Conservation (phyloP, 2,797 vertebrate species). For the Chaunax sp. region DNA sequence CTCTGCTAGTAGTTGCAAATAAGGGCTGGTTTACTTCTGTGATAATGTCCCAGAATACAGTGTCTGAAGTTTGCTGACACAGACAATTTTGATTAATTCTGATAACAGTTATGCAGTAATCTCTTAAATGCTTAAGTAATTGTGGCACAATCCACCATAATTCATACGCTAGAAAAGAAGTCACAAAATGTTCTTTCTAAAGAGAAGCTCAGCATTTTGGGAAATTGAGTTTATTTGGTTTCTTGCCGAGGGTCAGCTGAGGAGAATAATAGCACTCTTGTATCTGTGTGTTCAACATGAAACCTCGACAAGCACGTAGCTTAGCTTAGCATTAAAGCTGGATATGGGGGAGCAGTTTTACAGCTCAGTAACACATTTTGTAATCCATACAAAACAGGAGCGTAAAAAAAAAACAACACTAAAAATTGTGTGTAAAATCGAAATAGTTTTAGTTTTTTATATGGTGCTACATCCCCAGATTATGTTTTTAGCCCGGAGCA, state of each 20-base stretch:
- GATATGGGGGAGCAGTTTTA: background rate
- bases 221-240: background rate
- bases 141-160: too few relatives aligned
- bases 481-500: too few relatives aligned
- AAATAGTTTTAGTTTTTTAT: too few relatives aligned
- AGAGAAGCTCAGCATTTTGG: background rate
- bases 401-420: background rate
- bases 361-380: background rate
- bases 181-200: background rate
- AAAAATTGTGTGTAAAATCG: too few relatives aligned
- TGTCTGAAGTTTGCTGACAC: conserved; percentile 30
- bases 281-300: background rate
- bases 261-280: background rate
- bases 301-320: background rate
- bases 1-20: conserved; percentile 34
- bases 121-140: too few relatives aligned
- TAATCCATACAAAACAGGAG: background rate
- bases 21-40: conserved; percentile 22
- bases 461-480: too few relatives aligned
- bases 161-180: too few relatives aligned
- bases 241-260: background rate
- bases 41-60: conserved; percentile 25
- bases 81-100: too few relatives aligned
- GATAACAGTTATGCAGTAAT: too few relatives aligned
- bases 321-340: conserved; percentile 11